Evolutionary conservation across 2,888 invertebrate species (phyloP).

Genomic region (Coecobrya sp.): DNA sequence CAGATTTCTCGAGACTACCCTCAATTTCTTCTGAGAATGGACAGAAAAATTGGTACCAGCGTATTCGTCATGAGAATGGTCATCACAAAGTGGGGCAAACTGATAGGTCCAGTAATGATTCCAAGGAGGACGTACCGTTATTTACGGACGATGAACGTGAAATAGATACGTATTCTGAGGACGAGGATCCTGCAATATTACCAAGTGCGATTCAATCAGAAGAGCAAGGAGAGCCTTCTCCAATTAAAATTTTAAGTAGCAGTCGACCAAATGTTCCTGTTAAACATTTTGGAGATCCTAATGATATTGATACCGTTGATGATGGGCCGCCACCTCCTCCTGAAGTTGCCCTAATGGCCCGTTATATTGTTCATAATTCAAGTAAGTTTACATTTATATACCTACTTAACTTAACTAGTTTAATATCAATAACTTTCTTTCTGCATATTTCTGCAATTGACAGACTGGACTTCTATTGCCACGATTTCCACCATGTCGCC

Average conservation of each 20-base stretch:
- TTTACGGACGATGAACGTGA: no score
- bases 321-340: slow-evolving; percentile 89
- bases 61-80: slow-evolving; percentile 51
- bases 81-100: neutral
- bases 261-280: neutral
- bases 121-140: neutral
- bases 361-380: slow-evolving; percentile 92
- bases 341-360: slow-evolving; percentile 91
- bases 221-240: no score
- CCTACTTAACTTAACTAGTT: no score
- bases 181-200: no score
- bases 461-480: slow-evolving; percentile 92
- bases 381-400: slow-evolving; percentile 89
- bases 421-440: no score
- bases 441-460: neutral
- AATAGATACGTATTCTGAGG: no score
- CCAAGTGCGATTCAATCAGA: no score
- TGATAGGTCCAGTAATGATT: neutral
- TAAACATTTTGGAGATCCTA: neutral
- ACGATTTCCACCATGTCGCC: slow-evolving; percentile 91
- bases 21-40: no score
- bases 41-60: slow-evolving; percentile 55
- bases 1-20: neutral
- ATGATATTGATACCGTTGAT: neutral
- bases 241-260: no score